phyloP scores from a whole-genome alignment of 2,113 vertebrate genomes.

The Hassar affinis region DNA sequence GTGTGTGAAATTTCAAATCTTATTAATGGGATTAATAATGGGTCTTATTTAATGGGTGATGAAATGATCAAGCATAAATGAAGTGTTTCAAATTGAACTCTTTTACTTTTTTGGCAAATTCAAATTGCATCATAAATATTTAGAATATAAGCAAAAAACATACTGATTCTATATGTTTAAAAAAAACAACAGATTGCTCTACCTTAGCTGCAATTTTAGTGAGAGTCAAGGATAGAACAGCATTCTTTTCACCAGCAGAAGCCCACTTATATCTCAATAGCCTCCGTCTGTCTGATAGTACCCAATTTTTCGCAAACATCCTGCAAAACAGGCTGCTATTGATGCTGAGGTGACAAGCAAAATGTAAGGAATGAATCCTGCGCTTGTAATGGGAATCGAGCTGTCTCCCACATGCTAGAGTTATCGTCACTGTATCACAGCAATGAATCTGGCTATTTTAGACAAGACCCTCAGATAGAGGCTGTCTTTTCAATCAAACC shows the following conservation, averaged over 20 bases:
- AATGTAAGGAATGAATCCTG: constrained; percentile 66
- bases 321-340: constrained; percentile 56
- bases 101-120: neutral
- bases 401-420: constrained; percentile 62
- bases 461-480: constrained; percentile 57
- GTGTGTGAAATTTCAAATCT: neutral
- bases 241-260: constrained; percentile 7
- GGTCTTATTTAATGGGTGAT: neutral
- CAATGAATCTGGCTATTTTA: constrained; percentile 71
- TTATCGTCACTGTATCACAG: constrained; percentile 66
- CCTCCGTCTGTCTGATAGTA: constrained; percentile 57
- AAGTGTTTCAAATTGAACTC: neutral
- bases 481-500: constrained; percentile 62
- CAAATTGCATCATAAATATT: neutral
- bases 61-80: constrained; percentile 5
- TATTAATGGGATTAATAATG: neutral
- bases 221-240: neutral
- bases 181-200: neutral
- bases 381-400: constrained; percentile 63
- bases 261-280: constrained; percentile 42
- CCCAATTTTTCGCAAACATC: constrained; percentile 65
- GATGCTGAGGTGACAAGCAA: constrained; percentile 65
- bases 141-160: neutral
- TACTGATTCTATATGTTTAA: neutral
- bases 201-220: neutral